These are phyloP conservation scores for Andrena praecox DNA, from an alignment of 2,888 invertebrate genomes.

Conservation along the genomic window DNA sequence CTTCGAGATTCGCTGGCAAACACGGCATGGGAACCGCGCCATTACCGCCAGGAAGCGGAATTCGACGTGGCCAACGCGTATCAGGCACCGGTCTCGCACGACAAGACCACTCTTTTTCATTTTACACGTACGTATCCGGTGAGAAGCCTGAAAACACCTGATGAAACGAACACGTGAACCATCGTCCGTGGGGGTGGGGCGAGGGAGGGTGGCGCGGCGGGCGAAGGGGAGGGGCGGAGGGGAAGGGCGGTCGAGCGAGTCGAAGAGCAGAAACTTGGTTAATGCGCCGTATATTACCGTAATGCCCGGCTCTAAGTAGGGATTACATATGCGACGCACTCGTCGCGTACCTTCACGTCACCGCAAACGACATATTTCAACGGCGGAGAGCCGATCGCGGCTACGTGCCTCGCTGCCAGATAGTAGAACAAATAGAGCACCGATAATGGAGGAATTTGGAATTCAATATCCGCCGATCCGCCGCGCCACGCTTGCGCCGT, in stretches of 20 bases:
- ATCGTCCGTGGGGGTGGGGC: neutral
- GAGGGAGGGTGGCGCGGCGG: neutral
- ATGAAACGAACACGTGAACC: slow-evolving; percentile 61
- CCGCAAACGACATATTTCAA: slow-evolving; percentile 82
- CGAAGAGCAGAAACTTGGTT: slow-evolving; percentile 73
- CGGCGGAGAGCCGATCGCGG: slow-evolving; percentile 68
- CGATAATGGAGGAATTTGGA: slow-evolving; percentile 77
- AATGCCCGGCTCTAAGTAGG: slow-evolving; percentile 80
- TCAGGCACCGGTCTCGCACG: slow-evolving; percentile 62
- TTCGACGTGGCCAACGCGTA: slow-evolving; percentile 65
- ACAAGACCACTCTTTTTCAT: slow-evolving; percentile 71
- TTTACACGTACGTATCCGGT: slow-evolving; percentile 71
- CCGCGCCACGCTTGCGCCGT: slow-evolving; percentile 57
- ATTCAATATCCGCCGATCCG: slow-evolving; percentile 76
- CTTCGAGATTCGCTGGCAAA: slow-evolving; percentile 2
- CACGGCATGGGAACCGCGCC: slow-evolving; percentile 38
- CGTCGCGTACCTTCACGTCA: slow-evolving; percentile 83
- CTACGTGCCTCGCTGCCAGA: slow-evolving; percentile 72
- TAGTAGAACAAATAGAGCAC: slow-evolving; percentile 74
- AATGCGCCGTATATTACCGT: slow-evolving; percentile 80
- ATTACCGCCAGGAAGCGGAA: slow-evolving; percentile 66
- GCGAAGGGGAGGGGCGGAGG: slow-evolving; percentile 3
- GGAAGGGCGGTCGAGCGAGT: slow-evolving; percentile 55
- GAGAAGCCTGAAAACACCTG: slow-evolving; percentile 69
- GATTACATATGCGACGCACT: slow-evolving; percentile 83